A percentile compares a stretch with the other conserved stretches of the same genome.
Conservation (phyloP, 2,888 invertebrate genomes). For the Ormyrus pomaceus region DNA sequence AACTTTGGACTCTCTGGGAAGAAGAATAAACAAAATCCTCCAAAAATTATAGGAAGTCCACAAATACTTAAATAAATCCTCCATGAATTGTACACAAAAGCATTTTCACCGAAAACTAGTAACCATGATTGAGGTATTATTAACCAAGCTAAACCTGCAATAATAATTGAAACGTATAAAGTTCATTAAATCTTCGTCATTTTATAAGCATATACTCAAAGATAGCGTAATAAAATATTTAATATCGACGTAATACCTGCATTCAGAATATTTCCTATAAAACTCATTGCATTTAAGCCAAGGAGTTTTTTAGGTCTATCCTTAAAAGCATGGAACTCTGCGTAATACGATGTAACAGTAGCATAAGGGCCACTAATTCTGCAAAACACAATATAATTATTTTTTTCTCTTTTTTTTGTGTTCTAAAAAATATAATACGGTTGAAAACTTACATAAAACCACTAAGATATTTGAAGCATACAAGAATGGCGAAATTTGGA, state of each 20-base stretch:
- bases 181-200: too few species aligned
- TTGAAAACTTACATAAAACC: slow-evolving; percentile 83
- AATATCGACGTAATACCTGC: background rate
- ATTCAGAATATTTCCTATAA: slow-evolving; percentile 17
- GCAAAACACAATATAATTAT: slow-evolving; percentile 64
- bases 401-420: background rate
- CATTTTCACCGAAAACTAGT: slow-evolving; percentile 71
- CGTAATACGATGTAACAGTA: slow-evolving; percentile 82
- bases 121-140: slow-evolving; percentile 78
- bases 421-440: too few species aligned
- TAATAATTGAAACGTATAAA: too few species aligned
- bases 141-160: slow-evolving; percentile 83
- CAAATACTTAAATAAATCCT: slow-evolving; percentile 74
- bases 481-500: slow-evolving; percentile 81
- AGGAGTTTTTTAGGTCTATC: slow-evolving; percentile 77
- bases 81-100: slow-evolving; percentile 73
- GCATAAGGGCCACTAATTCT: slow-evolving; percentile 85
- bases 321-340: slow-evolving; percentile 83
- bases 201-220: too few species aligned
- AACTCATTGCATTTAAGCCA: slow-evolving; percentile 12
- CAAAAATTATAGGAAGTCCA: slow-evolving; percentile 82
- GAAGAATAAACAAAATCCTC: slow-evolving; percentile 79
- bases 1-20: slow-evolving; percentile 89
- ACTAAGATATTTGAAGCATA: slow-evolving; percentile 82
- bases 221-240: too few species aligned